A percentile compares a stretch with the other conserved stretches of the same genome.
phyloP scores from a whole-genome alignment of 2,888 invertebrate species.

The Amphipyra berbera region DNA sequence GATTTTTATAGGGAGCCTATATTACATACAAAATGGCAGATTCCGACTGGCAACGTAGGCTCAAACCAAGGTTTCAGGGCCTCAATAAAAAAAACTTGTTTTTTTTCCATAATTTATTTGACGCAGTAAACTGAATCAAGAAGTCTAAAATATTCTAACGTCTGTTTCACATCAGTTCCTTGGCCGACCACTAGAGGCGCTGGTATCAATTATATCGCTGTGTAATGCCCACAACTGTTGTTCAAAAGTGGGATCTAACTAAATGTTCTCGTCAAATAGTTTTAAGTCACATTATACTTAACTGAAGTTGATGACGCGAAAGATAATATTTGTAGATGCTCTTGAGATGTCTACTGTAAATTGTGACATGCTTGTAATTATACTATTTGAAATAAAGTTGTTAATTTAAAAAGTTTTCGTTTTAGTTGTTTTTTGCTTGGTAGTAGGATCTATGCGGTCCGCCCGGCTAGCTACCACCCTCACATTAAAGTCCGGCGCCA shows the following conservation, averaged over 20 bases:
- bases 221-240: background rate
- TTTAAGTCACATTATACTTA: conserved; percentile 30
- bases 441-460: too few species aligned
- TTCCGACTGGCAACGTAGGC: too few species aligned
- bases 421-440: conserved; percentile 3
- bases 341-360: conserved; percentile 36
- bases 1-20: too few species aligned
- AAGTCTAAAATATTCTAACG: too few species aligned
- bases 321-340: conserved; percentile 43
- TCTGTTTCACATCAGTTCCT: conserved; percentile 1
- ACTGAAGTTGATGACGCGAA: conserved; percentile 32
- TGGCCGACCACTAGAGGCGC: conserved; percentile 13
- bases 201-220: background rate
- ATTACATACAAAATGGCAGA: too few species aligned
- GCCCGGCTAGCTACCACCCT: too few species aligned
- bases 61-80: too few species aligned
- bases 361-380: conserved; percentile 58
- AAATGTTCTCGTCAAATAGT: conserved; percentile 28
- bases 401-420: conserved; percentile 41
- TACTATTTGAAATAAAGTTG: conserved; percentile 58
- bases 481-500: too few species aligned
- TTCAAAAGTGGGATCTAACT: conserved; percentile 12
- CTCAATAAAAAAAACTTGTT: too few species aligned
- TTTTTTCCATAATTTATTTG: background rate
- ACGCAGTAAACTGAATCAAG: too few species aligned